Percentiles rank a stretch among this genome's conserved stretches.
phyloP scores from a whole-genome alignment of 1,140 invertebrate species.

The Metaphire vulgaris region DNA sequence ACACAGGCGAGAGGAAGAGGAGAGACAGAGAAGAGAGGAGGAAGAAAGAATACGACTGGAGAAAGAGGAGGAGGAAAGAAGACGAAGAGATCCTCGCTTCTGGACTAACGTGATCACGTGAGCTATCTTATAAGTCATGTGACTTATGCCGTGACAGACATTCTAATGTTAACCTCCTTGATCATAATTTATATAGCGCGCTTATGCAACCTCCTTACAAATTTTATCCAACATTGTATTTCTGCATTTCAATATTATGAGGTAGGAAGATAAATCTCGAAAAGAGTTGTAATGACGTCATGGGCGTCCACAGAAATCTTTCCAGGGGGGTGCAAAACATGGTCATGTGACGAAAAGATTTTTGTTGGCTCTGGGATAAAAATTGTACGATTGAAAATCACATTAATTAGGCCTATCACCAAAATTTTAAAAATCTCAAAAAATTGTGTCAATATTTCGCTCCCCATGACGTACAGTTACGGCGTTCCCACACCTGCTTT shows the following conservation, averaged over 20 bases:
- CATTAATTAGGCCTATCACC: too few species aligned
- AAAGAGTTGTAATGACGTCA: background rate
- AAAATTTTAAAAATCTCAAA: too few species aligned
- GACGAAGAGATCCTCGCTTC: background rate
- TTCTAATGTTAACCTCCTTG: too few species aligned
- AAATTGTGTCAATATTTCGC: too few species aligned
- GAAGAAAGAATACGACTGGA: background rate
- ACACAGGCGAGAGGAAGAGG: background rate
- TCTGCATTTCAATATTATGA: background rate
- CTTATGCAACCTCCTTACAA: background rate
- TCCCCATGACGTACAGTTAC: too few species aligned
- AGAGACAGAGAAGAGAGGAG: background rate
- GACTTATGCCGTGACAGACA: too few species aligned
- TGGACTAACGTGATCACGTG: background rate
- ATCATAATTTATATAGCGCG: background rate
- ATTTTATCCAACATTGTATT: background rate
- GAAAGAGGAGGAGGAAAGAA: background rate
- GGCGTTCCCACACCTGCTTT: too few species aligned
- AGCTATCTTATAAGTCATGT: background rate
- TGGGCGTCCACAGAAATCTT: background rate
- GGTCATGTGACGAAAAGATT: too few species aligned
- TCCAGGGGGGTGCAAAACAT: too few species aligned
- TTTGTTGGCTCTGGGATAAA: too few species aligned
- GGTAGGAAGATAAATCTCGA: background rate
- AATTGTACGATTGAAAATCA: too few species aligned